Evolutionary conservation across 2,113 vertebrate species (phyloP).

Genomic region (Ctenodactylus gundi): DNA sequence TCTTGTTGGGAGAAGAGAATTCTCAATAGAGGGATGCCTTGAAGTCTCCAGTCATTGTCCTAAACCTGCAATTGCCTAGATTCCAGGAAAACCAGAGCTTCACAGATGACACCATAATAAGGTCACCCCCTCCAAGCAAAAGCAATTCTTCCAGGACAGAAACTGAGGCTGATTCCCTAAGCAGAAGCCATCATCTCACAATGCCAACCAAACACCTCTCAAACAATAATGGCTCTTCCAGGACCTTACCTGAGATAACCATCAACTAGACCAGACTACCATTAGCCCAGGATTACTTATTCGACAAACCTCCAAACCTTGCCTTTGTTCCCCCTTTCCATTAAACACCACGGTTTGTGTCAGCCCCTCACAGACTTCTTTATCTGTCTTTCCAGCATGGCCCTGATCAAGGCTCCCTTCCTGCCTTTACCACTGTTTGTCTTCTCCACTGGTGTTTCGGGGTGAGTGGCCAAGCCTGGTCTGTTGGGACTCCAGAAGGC

Average conservation of each 20-base stretch:
- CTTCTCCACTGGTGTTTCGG: background rate
- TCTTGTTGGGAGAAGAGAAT: no score
- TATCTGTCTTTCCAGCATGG: background rate
- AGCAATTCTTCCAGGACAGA: background rate
- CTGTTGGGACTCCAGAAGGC: background rate
- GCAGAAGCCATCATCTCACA: background rate
- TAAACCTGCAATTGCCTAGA: background rate
- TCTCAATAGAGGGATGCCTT: background rate
- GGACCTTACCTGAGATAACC: background rate
- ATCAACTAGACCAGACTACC: background rate
- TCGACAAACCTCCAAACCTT: background rate
- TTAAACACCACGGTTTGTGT: background rate
- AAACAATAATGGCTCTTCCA: background rate
- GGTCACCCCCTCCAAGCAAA: background rate
- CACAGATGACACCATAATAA: no score
- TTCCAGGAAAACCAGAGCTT: background rate
- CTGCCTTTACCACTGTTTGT: background rate
- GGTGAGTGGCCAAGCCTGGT: background rate
- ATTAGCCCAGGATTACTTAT: background rate
- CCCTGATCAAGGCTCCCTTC: background rate
- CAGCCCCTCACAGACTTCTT: background rate
- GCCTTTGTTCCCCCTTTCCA: background rate
- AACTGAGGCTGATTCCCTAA: background rate
- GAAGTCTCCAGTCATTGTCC: background rate
- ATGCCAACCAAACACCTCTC: background rate